Evolutionary conservation across 2,888 invertebrate genomes (phyloP).

Genomic region (Leptothorax acervorum): DNA sequence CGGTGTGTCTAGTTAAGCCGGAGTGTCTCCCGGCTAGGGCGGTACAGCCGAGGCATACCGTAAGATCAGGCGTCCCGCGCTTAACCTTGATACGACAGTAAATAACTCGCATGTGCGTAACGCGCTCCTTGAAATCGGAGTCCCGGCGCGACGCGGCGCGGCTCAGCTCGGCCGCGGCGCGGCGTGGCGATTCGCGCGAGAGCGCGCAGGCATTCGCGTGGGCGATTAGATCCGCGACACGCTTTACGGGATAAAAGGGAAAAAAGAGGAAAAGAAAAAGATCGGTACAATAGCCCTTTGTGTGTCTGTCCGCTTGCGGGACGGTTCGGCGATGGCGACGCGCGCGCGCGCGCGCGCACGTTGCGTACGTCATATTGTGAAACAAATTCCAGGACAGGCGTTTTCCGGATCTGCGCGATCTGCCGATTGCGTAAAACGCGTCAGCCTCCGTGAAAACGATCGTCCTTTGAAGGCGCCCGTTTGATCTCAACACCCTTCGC

Average conservation of each 20-base stretch:
- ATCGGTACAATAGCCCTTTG: slow-evolving; percentile 81
- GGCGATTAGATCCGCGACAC: slow-evolving; percentile 82
- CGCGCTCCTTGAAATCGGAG: slow-evolving; percentile 72
- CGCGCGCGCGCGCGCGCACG: slow-evolving; percentile 11
- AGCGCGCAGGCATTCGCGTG: slow-evolving; percentile 80
- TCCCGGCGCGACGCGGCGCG: slow-evolving; percentile 62
- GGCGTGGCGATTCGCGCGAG: slow-evolving; percentile 74
- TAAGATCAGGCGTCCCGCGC: slow-evolving; percentile 44
- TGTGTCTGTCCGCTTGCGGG: slow-evolving; percentile 63
- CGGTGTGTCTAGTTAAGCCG: neutral
- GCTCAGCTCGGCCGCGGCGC: slow-evolving; percentile 40
- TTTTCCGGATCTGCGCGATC: slow-evolving; percentile 66
- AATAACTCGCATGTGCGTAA: slow-evolving; percentile 71
- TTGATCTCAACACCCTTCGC: neutral
- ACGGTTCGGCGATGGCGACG: slow-evolving; percentile 60
- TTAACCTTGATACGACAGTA: slow-evolving; percentile 73
- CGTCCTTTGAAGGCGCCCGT: neutral
- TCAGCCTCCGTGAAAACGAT: slow-evolving; percentile 54
- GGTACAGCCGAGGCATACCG: neutral
- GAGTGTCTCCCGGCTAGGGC: neutral
- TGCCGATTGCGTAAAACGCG: slow-evolving; percentile 26
- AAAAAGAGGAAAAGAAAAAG: slow-evolving; percentile 67
- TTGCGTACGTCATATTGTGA: slow-evolving; percentile 69
- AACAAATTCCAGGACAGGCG: slow-evolving; percentile 78
- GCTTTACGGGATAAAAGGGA: slow-evolving; percentile 57